phyloP scores from a whole-genome alignment of 2,888 invertebrate species.

The Melinopterus prodromus region DNA sequence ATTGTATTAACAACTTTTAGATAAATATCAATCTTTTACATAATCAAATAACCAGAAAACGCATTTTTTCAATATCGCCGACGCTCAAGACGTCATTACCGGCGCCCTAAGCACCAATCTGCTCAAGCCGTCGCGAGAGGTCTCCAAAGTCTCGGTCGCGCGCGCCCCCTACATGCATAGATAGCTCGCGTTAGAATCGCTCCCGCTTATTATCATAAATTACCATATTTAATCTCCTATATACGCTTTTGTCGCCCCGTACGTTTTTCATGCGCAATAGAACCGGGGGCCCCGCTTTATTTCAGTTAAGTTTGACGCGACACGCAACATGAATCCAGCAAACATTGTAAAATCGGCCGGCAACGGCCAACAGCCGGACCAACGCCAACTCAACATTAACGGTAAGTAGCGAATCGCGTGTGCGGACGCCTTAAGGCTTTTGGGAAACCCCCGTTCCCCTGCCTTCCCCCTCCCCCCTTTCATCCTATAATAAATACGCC shows the following conservation, averaged over 20 bases:
- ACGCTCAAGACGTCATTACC: not conserved
- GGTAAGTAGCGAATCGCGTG: constrained; percentile 25
- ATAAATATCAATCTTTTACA: no score
- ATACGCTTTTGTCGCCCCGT: constrained; percentile 34
- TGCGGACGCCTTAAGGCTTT: not conserved
- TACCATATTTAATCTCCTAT: constrained; percentile 34
- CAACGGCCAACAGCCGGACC: not conserved
- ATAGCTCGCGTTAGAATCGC: not conserved
- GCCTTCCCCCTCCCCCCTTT: no score
- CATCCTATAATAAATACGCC: not conserved
- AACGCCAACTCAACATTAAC: constrained; percentile 23
- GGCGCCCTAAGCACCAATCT: not conserved
- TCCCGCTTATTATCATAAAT: constrained; percentile 32
- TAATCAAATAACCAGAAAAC: not conserved
- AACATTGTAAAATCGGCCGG: constrained; percentile 31
- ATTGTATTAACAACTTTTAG: no score
- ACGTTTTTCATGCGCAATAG: constrained; percentile 33
- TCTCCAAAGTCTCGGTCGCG: not conserved
- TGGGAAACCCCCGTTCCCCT: no score
- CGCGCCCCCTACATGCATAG: not conserved
- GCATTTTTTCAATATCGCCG: not conserved
- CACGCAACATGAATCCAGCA: constrained; percentile 27
- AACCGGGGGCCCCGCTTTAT: constrained; percentile 31
- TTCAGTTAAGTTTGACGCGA: constrained; percentile 32
- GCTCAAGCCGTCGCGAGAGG: not conserved